Evolutionary conservation across 2,797 vertebrate genomes (phyloP), one percentile per base, ranked within the genome.

Genomic region (Pipistrellus kuhlii): DNA sequence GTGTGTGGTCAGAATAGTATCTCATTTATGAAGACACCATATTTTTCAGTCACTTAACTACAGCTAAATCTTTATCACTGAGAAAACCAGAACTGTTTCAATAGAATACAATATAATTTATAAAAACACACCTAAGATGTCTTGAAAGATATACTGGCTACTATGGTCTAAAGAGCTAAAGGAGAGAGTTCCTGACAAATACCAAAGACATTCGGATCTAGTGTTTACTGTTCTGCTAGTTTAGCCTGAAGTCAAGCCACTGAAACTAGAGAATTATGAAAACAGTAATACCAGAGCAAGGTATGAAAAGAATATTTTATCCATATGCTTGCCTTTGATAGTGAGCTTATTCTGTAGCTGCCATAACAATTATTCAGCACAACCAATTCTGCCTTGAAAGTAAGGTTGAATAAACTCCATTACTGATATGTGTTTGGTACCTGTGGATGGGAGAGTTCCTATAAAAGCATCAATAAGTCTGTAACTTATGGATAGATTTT

Each of bases 271-370:
- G 41, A 95, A 89, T 38, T 48, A 77, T 7, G 41, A 75, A 94
- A n/a, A 30, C 25, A 62, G 18, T 15, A 71, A 9, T 12, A 75
- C 17, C 15, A 64, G 30, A 80, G 55, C 9, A 51, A 51, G 23
- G 10, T 53, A 38, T 78, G 18, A 78, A 73, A 95, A 77, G 44
- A 88, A 64, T 51, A 71, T 62, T 90, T 51, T 57, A 53, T 90
- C 59, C 77, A 85, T 21, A 10, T n/a, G 20, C 4, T 51, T 86
- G 30, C 1, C 51, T 86, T 64, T 57, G 75, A 77, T 5, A 75
- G 41, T 21, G 11, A 80, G 32, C 21, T 94, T 92, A 76, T n/a
- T 66, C 80, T 94, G 30, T 41, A 44, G 48, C 15, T 91, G 41
- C 66, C 77, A 69, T n/a, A 85, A 73, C 32, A 66, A 87, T 41